A percentile compares a stretch with the other conserved stretches of the same genome.
Conservation (phyloP, 2,113 vertebrate genomes). For the Aegithalos caudatus region DNA sequence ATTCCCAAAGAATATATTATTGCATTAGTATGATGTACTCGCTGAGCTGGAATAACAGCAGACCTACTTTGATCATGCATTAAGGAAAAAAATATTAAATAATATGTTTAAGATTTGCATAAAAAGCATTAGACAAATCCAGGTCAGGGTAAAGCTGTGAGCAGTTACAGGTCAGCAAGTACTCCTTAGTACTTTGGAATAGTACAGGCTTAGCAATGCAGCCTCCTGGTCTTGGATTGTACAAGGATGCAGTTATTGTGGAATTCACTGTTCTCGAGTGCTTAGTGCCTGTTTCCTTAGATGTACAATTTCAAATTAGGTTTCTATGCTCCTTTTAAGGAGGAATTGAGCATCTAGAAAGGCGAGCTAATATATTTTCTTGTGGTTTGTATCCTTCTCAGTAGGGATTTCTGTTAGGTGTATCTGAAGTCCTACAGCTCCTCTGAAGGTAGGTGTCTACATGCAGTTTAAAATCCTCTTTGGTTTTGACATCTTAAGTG, state of each 20-base stretch:
- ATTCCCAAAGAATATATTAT: background rate
- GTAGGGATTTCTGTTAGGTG: background rate
- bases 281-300: background rate
- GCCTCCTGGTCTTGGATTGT: background rate
- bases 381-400: background rate
- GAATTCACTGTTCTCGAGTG: rapidly evolving
- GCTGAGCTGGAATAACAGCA: background rate
- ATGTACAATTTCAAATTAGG: background rate
- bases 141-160: background rate
- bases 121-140: background rate
- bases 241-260: background rate
- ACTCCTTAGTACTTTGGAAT: background rate
- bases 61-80: background rate
- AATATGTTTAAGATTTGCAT: background rate
- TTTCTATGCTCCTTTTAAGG: background rate
- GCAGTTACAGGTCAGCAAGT: background rate
- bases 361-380: background rate
- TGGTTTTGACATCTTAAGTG: rapidly evolving
- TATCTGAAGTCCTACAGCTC: background rate
- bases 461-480: background rate
- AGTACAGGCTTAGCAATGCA: background rate
- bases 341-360: background rate
- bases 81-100: background rate
- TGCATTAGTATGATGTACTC: background rate
- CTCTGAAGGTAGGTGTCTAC: background rate